Percentiles rank a stretch among this genome's conserved stretches.
Conservation (phyloP, 2,797 vertebrate genomes). For the Triplophysa yarkandensis region DNA sequence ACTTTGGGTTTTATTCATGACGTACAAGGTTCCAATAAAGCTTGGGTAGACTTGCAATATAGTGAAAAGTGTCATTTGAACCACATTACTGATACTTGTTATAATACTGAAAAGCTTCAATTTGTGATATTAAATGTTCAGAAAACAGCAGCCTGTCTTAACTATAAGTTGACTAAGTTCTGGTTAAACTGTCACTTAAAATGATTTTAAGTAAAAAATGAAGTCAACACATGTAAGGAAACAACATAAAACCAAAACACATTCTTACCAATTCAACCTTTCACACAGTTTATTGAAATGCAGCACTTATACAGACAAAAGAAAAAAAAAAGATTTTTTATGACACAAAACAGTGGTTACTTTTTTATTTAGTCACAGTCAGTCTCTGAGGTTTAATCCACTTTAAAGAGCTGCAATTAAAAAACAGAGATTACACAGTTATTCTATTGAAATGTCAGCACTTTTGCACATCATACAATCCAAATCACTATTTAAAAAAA, state of each 20-base stretch:
- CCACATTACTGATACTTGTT: neutral
- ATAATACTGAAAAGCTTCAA: neutral
- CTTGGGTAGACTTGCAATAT: neutral
- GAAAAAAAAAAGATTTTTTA: neutral
- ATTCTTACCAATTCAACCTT: neutral
- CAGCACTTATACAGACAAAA: slow-evolving; percentile 18
- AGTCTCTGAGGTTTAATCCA: neutral
- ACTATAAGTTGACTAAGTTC: neutral
- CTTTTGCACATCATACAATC: neutral
- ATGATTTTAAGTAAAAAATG: too few species aligned
- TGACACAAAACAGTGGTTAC: neutral
- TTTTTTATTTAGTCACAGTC: slow-evolving; percentile 2
- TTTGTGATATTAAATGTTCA: neutral
- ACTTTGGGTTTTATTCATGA: too few species aligned
- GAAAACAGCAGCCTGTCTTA: too few species aligned
- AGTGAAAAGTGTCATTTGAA: neutral
- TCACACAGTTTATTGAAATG: slow-evolving; percentile 25
- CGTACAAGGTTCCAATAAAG: neutral
- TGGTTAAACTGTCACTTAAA: neutral
- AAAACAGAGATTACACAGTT: neutral
- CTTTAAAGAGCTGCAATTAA: slow-evolving; percentile 14
- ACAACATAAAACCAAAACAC: neutral
- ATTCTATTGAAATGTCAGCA: neutral
- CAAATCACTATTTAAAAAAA: neutral
- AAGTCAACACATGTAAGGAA: neutral